phyloP scores from a whole-genome alignment of 2,113 vertebrate genomes.

The Dicrurus megarhynchus region DNA sequence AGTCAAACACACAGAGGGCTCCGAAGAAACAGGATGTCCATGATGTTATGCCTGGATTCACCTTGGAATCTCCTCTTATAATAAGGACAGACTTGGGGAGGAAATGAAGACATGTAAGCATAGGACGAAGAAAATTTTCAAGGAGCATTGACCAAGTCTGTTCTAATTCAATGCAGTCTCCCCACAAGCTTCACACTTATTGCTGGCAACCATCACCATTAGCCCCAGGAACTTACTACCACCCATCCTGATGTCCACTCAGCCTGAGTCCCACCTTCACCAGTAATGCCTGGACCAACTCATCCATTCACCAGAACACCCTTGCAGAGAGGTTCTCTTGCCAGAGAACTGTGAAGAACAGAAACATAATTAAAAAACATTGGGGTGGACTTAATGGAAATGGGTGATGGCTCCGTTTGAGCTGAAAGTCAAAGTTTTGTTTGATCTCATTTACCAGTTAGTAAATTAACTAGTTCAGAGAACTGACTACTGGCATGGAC shows the following conservation, averaged over 20 bases:
- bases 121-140: background rate
- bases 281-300: background rate
- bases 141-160: background rate
- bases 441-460: constrained; percentile 24
- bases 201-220: background rate
- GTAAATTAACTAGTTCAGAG: background rate
- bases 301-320: background rate
- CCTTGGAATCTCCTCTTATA: constrained; percentile 28
- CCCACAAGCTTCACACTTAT: background rate
- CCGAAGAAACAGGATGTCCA: constrained; percentile 74
- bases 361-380: background rate
- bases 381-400: background rate
- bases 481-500: background rate
- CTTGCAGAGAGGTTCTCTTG: background rate
- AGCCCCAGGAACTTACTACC: background rate
- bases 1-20: constrained; percentile 72
- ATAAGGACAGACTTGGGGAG: background rate
- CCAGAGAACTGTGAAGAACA: background rate
- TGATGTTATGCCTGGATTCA: constrained; percentile 31
- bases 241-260: too few species aligned
- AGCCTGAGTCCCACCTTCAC: background rate
- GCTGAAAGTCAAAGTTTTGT: background rate
- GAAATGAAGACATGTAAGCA: background rate
- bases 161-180: background rate
- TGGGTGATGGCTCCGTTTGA: background rate